A percentile compares a stretch with the other conserved stretches of the same genome.
Conservation (phyloP, 2,113 vertebrate genomes). For the Chrysemys picta region DNA sequence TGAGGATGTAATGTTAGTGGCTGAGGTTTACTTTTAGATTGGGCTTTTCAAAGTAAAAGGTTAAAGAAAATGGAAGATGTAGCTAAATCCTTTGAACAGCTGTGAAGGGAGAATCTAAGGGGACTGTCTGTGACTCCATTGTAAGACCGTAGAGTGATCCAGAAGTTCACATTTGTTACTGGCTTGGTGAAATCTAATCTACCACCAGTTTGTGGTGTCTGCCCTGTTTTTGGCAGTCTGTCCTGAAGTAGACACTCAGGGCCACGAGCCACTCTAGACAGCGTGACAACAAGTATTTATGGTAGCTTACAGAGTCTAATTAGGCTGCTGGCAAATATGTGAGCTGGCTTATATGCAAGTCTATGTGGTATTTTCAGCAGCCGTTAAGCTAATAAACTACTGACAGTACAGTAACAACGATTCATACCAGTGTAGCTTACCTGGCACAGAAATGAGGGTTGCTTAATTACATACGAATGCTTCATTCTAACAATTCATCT, state of each 20-base stretch:
- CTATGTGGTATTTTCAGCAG: constrained; percentile 25
- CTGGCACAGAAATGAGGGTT: not conserved
- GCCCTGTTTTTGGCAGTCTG: too few species aligned
- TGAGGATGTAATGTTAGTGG: not conserved
- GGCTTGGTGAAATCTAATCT: too few species aligned
- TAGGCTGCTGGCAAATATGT: not conserved
- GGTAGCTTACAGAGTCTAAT: not conserved
- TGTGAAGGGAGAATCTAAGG: too few species aligned
- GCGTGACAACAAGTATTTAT: not conserved
- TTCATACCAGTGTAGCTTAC: not conserved
- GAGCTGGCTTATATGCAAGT: not conserved
- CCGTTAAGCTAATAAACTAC: not conserved
- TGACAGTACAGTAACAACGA: not conserved
- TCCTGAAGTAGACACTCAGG: too few species aligned
- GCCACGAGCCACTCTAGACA: too few species aligned
- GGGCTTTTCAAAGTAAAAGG: not conserved
- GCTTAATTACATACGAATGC: constrained; percentile 38
- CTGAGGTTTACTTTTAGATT: not conserved
- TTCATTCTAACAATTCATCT: constrained; percentile 7
- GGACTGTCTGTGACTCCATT: too few species aligned
- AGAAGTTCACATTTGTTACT: too few species aligned
- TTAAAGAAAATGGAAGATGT: not conserved
- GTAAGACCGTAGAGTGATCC: too few species aligned
- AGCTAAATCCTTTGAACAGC: too few species aligned
- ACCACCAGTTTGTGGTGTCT: too few species aligned